Conservation (phyloP, 2,888 invertebrate genomes). For the Temnothorax ravouxi region DNA sequence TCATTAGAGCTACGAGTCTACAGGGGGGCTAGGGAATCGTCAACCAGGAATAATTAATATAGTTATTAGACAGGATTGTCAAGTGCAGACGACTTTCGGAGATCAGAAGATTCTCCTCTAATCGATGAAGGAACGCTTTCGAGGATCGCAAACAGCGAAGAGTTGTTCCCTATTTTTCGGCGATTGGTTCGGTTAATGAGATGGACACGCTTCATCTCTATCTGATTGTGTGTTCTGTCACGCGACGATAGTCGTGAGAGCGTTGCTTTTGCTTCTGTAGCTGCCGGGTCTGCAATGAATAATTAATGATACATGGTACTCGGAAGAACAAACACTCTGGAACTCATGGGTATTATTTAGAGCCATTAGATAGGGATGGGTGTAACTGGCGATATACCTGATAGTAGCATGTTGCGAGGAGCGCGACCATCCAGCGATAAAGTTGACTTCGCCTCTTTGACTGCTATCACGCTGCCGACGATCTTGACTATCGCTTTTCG, state of each 20-base stretch:
- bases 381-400: slow-evolving; percentile 75
- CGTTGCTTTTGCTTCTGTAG: slow-evolving; percentile 75
- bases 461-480: slow-evolving; percentile 78
- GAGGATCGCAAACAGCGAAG: neutral
- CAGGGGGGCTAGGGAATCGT: neutral
- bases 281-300: slow-evolving; percentile 73
- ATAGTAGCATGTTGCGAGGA: slow-evolving; percentile 84
- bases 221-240: slow-evolving; percentile 67
- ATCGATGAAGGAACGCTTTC: neutral
- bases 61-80: slow-evolving; percentile 6
- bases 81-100: neutral
- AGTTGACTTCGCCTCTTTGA: slow-evolving; percentile 78
- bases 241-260: slow-evolving; percentile 83
- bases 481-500: slow-evolving; percentile 73
- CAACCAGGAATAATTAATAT: slow-evolving; percentile 24
- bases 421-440: slow-evolving; percentile 84
- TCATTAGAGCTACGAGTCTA: neutral
- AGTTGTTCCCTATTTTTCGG: neutral
- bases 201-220: slow-evolving; percentile 54
- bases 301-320: slow-evolving; percentile 15
- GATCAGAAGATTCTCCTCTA: neutral
- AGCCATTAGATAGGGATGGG: neutral
- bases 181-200: slow-evolving; percentile 11
- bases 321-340: neutral
- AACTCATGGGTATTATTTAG: neutral